Conservation (phyloP, 2,797 vertebrate genomes). For the Vespertilio murinus region DNA sequence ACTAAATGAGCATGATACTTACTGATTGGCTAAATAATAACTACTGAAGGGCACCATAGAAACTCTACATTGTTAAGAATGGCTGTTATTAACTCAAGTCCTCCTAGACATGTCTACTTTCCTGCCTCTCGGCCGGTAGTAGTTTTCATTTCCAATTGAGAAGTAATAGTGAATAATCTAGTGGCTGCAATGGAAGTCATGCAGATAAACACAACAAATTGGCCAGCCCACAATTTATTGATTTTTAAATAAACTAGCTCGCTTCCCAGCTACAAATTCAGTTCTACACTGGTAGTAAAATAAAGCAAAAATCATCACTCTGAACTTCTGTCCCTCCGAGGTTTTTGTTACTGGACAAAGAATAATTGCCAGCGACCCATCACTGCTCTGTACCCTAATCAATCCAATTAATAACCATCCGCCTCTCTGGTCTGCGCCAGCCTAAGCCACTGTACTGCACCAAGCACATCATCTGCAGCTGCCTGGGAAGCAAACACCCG, state of each 20-base stretch:
- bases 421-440: background rate
- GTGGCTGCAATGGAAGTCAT: constrained; percentile 55
- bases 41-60: background rate
- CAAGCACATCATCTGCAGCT: constrained; percentile 50
- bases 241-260: constrained; percentile 72
- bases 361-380: constrained; percentile 61
- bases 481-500: constrained; percentile 50
- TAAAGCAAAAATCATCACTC: constrained; percentile 64
- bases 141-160: constrained; percentile 54
- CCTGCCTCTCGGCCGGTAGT: background rate
- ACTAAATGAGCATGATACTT: background rate
- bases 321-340: constrained; percentile 38
- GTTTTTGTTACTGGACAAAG: constrained; percentile 55
- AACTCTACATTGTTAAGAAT: background rate
- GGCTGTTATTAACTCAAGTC: background rate
- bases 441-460: constrained; percentile 21
- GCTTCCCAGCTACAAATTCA: constrained; percentile 58
- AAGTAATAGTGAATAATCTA: constrained; percentile 69
- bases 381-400: constrained; percentile 49
- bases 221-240: constrained; percentile 68
- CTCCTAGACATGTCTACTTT: background rate
- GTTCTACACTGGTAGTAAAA: constrained; percentile 50
- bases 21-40: background rate
- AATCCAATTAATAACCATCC: constrained; percentile 62
- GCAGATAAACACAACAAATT: constrained; percentile 75